A percentile compares a stretch with the other conserved stretches of the same genome.
These are phyloP conservation scores for Macrotis lagotis DNA, from an alignment of 2,113 vertebrate species.

Conservation along the genomic window DNA sequence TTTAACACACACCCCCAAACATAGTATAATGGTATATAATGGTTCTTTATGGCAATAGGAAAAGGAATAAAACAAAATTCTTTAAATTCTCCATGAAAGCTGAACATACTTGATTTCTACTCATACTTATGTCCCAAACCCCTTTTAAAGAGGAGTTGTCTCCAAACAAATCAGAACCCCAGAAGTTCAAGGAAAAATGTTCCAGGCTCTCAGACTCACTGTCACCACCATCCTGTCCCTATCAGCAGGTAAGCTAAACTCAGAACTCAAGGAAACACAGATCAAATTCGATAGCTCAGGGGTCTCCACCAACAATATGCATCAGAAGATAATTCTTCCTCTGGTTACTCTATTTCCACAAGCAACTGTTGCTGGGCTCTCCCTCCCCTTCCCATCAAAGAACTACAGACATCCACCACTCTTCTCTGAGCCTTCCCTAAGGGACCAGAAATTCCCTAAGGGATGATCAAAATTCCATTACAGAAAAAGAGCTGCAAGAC, in stretches of 20 bases:
- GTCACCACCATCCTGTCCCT: neutral
- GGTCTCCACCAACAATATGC: neutral
- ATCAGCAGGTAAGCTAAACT: neutral
- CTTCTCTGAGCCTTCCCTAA: neutral
- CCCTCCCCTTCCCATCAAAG: neutral
- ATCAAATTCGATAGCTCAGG: neutral
- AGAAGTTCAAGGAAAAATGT: neutral
- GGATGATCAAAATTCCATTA: neutral
- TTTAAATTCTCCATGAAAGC: neutral
- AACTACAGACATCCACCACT: neutral
- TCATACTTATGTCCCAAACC: neutral
- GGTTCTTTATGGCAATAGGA: neutral
- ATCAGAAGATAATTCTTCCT: neutral
- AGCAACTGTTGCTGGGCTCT: neutral
- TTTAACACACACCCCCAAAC: neutral
- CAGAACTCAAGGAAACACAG: neutral
- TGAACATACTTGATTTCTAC: neutral
- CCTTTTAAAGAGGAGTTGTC: neutral
- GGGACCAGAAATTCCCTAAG: neutral
- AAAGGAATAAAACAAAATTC: neutral
- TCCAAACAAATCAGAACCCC: neutral
- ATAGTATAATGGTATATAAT: neutral
- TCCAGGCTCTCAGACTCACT: neutral
- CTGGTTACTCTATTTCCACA: neutral
- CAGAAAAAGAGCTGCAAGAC: neutral